A percentile compares a stretch with the other conserved stretches of the same genome.
Conservation (phyloP, 2,797 vertebrate genomes). For the Cossypha heuglini region DNA sequence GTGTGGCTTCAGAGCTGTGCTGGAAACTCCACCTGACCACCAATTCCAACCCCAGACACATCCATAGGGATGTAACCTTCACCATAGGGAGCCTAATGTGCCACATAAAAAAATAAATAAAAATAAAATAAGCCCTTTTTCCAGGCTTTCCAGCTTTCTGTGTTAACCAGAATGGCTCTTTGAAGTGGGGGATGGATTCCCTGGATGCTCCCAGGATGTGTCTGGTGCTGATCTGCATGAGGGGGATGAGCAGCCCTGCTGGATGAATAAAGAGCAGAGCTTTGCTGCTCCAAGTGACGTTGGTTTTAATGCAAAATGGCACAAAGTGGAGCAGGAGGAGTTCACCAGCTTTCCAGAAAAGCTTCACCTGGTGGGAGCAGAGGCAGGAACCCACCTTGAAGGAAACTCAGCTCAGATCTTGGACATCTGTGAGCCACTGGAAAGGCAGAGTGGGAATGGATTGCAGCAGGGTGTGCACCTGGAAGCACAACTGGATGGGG, state of each 20-base stretch:
- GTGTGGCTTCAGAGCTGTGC: background rate
- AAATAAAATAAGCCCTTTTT: background rate
- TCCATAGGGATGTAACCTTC: background rate
- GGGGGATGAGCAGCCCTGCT: background rate
- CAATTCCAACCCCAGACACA: background rate
- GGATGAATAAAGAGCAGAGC: background rate
- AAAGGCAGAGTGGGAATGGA: background rate
- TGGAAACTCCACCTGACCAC: background rate
- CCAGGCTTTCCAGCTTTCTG: background rate
- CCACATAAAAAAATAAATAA: background rate
- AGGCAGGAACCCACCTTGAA: conserved; percentile 10
- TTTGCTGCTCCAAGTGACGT: background rate
- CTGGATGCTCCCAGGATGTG: background rate
- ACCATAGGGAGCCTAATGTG: rapidly evolving
- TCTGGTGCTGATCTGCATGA: background rate
- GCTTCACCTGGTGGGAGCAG: conserved; percentile 11
- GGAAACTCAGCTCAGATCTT: background rate
- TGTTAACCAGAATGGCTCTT: background rate
- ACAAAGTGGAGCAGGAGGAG: background rate
- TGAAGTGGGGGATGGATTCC: background rate
- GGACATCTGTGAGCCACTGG: background rate
- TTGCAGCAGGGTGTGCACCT: background rate
- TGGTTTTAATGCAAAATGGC: background rate
- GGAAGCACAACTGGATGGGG: background rate
- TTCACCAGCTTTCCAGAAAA: background rate